Conservation (phyloP, 2,113 vertebrate species). For the Chionodraco myersi region DNA sequence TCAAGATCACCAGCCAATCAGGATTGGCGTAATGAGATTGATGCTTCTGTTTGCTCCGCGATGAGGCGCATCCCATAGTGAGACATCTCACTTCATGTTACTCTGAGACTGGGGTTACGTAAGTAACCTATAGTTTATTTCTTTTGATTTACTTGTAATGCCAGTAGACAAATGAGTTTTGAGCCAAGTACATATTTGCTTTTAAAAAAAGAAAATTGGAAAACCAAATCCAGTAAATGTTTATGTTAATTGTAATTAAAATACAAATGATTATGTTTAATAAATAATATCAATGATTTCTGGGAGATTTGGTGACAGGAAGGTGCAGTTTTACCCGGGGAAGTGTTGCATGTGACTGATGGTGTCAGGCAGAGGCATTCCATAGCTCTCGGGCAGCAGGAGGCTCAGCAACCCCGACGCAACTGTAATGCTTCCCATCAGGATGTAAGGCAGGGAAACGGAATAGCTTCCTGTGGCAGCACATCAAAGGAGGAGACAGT, state of each 20-base stretch:
- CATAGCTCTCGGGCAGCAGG: constrained; percentile 90
- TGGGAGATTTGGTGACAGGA: background rate
- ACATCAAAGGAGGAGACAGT: constrained; percentile 23
- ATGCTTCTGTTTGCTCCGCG: too few relatives aligned
- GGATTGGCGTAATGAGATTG: too few relatives aligned
- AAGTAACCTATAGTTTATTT: too few relatives aligned
- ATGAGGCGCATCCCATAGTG: too few relatives aligned
- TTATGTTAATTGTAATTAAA: too few relatives aligned
- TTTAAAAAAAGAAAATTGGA: background rate
- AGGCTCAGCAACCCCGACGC: constrained; percentile 88
- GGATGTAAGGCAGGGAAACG: constrained; percentile 87
- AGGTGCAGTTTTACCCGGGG: constrained; percentile 83
- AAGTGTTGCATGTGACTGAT: constrained; percentile 89
- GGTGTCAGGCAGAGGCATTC: constrained; percentile 88
- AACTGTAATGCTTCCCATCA: constrained; percentile 90
- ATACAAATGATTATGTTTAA: background rate
- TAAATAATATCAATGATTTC: background rate
- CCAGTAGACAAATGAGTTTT: too few relatives aligned
- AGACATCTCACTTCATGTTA: too few relatives aligned
- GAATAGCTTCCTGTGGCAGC: constrained; percentile 86
- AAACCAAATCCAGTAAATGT: background rate
- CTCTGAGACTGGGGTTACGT: too few relatives aligned
- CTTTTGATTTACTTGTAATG: too few relatives aligned
- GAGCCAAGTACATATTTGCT: too few relatives aligned
- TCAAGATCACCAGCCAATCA: too few relatives aligned